Base-by-base conservation (phyloP, 2,113 vertebrate genomes). In the Oryzias javanicus region DNA sequence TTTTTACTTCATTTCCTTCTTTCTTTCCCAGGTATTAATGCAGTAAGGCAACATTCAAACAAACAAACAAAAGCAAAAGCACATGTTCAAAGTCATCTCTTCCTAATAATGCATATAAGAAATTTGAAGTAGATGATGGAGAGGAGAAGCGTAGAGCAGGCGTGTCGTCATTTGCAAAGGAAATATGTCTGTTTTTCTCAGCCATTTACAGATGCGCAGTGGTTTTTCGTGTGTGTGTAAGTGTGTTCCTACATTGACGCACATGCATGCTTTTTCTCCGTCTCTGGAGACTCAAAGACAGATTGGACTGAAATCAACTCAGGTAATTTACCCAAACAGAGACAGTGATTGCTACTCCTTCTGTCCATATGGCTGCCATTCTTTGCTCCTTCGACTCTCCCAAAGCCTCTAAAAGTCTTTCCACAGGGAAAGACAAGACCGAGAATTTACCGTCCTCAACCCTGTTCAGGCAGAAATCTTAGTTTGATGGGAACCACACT, bases 221-320 rank as follows among this genome's bases (percentile, higher is more conserved):
- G 40, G 35, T 56, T 47, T 47, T 18, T 47, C 3, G 5, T 17
- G 42, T 45, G 14, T 46, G 44, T 45, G 45, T 46, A 2, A 18
- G n/a, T 46, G 45, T 18, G 46, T 47, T 47, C 46, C 6, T 47
- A 18, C 18, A 47, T 12, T 8, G 46, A 47, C 47, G 29, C 62
- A 51, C 56, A 25, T 67, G 74, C 61, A 53, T 54, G 55, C 10
- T 35, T 35, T 35, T n/a, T 60, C 60, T 54, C 64, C 64, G 59
- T 55, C 70, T 64, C 74, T 47, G 40, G 72, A 86, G 81, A 87
- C 78, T 27, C 14, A 63, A 71, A 82, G 79, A 85, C 83, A 84
- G 79, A 89, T 89, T 88, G 80, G 72, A 80, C 76, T 83, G 77
- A 83, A 90, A 87, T 90, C 80, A 86, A 80, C 76, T 74, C 76